Base-by-base conservation (phyloP, 1,140 invertebrate species). In the Antheraea mylitta region DNA sequence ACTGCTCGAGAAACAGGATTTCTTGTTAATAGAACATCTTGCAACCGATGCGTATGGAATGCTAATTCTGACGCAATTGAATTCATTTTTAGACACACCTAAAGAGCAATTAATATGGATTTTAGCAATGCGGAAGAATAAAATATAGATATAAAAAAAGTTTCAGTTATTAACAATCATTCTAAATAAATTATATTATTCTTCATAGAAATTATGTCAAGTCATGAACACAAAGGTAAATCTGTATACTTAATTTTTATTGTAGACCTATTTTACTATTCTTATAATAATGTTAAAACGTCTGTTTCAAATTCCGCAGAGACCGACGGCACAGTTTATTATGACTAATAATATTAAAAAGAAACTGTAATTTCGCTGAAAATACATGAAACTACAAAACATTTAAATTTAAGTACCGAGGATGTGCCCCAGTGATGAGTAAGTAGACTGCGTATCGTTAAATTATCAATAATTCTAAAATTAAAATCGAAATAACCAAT, bases 401-500 rank as follows among this genome's bases (percentile, higher is more conserved):
- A 42, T 53, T 53, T 53, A 6, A 53, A n/a, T 53, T 53, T 53
- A 53, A 70, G 72, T 65, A 66, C 65, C 67, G 72, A 77, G 74
- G 75, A 69, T 72, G 71, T 69, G 64, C 71, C 75, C 68, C 67
- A 68, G 22, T 6, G 19, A 61, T 30, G 19, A 22, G 19, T 30
- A 61, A 61, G 30, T 30, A 61, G 36, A 61, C 48, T 62, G 48
- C 45, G 45, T 53, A 53, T 53, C 45, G 45, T 53, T 62, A 61
- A 59, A 65, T 38, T 64, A 66, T 67, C 69, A 69, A 79, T 76
- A 61, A 74, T 65, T 75, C 75, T 80, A 77, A 81, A 83, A 80
- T 80, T 77, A 77, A 74, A 71, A 78, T 71, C 70, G 69, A 82
- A 84, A 79, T 76, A 82, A 74, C 76, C 81, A 87, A 85, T 89